phyloP scores from a whole-genome alignment of 2,797 vertebrate genomes.

The Apogon hyalosoma region DNA sequence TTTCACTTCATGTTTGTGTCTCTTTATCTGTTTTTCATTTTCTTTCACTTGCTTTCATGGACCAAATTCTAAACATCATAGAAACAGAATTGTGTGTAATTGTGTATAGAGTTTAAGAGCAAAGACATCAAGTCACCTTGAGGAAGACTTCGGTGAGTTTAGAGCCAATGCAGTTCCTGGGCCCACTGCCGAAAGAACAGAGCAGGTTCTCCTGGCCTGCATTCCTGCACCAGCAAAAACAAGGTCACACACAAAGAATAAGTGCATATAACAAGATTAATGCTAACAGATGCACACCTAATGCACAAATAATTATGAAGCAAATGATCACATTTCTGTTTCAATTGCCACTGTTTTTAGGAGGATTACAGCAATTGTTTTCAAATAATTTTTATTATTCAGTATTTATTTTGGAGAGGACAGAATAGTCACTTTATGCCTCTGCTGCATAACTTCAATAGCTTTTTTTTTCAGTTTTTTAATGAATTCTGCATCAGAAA shows the following conservation, averaged over 20 bases:
- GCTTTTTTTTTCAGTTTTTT: too few relatives aligned
- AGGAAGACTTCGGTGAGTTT: constrained; percentile 69
- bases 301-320: too few relatives aligned
- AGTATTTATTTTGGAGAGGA: too few relatives aligned
- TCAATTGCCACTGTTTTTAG: too few relatives aligned
- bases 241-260: constrained; percentile 4
- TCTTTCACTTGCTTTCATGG: not conserved
- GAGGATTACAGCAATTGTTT: too few relatives aligned
- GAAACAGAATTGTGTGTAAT: not conserved
- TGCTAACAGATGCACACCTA: not conserved
- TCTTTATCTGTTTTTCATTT: too few relatives aligned
- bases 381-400: too few relatives aligned
- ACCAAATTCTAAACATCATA: not conserved
- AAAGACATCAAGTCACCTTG: constrained; percentile 63
- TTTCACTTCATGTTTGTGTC: too few relatives aligned
- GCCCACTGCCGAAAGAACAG: constrained; percentile 70
- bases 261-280: constrained; percentile 1
- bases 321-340: too few relatives aligned
- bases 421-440: too few relatives aligned
- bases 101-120: not conserved
- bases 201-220: constrained; percentile 73
- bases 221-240: constrained; percentile 61
- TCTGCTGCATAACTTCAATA: too few relatives aligned
- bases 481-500: not conserved
- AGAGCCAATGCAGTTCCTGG: constrained; percentile 68